Evolutionary conservation across 2,888 invertebrate species (phyloP).

Genomic region (Eupithecia subumbrata): DNA sequence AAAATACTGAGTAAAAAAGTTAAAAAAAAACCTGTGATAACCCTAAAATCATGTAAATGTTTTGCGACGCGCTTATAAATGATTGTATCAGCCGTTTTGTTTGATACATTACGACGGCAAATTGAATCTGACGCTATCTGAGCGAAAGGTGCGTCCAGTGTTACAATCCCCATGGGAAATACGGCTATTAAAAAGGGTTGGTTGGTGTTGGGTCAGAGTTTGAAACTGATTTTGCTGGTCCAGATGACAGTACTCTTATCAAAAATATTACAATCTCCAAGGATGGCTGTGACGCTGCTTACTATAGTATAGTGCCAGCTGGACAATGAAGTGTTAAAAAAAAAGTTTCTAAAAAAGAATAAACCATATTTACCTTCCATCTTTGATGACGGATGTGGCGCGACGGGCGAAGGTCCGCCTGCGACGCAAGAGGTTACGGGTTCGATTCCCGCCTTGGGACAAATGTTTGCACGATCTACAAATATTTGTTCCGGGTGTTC

Average conservation of each 20-base stretch:
- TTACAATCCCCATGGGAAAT: conserved; percentile 22
- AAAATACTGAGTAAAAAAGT: neutral
- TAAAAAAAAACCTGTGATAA: conserved; percentile 41
- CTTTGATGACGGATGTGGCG: too few relatives aligned
- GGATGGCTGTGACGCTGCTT: neutral
- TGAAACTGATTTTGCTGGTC: neutral
- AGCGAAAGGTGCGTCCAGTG: conserved; percentile 37
- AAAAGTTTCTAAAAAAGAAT: too few relatives aligned
- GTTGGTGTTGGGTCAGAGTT: neutral
- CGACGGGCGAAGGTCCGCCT: too few relatives aligned
- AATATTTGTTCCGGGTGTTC: too few relatives aligned
- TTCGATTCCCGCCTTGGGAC: too few relatives aligned
- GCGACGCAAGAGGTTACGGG: too few relatives aligned
- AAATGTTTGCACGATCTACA: too few relatives aligned
- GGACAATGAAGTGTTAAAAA: too few relatives aligned
- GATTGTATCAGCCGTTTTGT: conserved; percentile 78
- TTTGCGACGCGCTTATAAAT: conserved; percentile 79
- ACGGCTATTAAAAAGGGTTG: conserved; percentile 21
- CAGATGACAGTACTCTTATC: neutral
- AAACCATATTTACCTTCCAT: too few relatives aligned
- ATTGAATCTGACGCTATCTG: conserved; percentile 80
- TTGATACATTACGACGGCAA: conserved; percentile 78
- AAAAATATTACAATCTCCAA: neutral
- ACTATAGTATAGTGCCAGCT: too few relatives aligned
- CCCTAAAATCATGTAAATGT: conserved; percentile 70